Conservation (phyloP, 2,797 vertebrate species). For the Nannoperca australis region DNA sequence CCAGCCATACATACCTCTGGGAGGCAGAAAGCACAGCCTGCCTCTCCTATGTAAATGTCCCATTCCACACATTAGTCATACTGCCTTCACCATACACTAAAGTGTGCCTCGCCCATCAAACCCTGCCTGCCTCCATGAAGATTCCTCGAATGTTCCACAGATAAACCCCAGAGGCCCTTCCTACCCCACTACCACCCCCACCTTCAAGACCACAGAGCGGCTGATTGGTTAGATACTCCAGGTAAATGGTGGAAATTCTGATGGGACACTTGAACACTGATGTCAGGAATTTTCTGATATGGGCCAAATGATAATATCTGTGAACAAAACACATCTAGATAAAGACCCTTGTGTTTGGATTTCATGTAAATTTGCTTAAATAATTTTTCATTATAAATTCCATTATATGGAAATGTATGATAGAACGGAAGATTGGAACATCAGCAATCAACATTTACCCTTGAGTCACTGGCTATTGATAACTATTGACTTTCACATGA, state of each 20-base stretch:
- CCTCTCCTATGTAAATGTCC: constrained; percentile 86
- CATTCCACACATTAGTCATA: constrained; percentile 86
- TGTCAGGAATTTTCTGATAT: constrained; percentile 67
- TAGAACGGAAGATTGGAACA: constrained; percentile 31
- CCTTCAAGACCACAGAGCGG: constrained; percentile 64
- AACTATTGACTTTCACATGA: constrained; percentile 53
- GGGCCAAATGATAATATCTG: constrained; percentile 56
- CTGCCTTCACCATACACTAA: constrained; percentile 81
- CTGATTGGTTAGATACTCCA: constrained; percentile 79
- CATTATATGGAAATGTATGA: constrained; percentile 25
- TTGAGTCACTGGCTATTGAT: constrained; percentile 41
- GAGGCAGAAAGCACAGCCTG: constrained; percentile 78
- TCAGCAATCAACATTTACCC: constrained; percentile 44
- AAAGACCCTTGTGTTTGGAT: constrained; percentile 27
- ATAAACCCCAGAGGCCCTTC: constrained; percentile 82
- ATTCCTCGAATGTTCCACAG: constrained; percentile 80
- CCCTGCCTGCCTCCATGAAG: constrained; percentile 78
- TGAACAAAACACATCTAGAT: constrained; percentile 42
- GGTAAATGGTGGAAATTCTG: constrained; percentile 77
- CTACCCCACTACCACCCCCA: constrained; percentile 66
- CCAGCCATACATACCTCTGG: constrained; percentile 83
- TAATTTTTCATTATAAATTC: constrained; percentile 18
- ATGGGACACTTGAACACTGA: constrained; percentile 73
- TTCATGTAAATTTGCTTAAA: constrained; percentile 13
- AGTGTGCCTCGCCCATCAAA: constrained; percentile 83